Conservation (phyloP, 2,888 invertebrate genomes). For the Mylabris sibirica region DNA sequence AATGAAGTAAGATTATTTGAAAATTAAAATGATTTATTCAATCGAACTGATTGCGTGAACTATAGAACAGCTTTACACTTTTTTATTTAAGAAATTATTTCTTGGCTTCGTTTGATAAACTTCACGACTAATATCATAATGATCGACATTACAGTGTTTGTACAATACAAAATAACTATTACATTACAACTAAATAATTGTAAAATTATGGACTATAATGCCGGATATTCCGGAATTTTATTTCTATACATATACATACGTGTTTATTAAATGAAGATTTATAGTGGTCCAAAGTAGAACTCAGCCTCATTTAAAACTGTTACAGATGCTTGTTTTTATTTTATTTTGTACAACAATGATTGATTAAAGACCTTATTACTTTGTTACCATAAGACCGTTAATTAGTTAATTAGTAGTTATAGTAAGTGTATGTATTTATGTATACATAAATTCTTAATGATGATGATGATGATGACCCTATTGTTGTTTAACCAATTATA, state of each 20-base stretch:
- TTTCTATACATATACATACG: neutral
- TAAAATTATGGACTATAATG: neutral
- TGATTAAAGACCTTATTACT: neutral
- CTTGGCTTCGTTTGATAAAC: too few relatives aligned
- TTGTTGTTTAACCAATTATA: constrained; percentile 1
- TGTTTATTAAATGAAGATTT: neutral
- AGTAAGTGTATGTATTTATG: too few relatives aligned
- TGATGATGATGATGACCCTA: neutral
- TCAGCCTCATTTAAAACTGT: neutral
- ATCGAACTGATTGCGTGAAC: too few relatives aligned
- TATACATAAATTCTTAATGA: neutral
- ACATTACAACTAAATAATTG: too few relatives aligned
- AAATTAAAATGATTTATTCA: too few relatives aligned
- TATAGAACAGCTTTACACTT: too few relatives aligned
- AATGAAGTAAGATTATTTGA: too few relatives aligned
- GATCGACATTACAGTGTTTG: too few relatives aligned
- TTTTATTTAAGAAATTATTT: too few relatives aligned
- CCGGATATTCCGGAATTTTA: constrained; percentile 1
- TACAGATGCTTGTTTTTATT: neutral
- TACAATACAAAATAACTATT: too few relatives aligned
- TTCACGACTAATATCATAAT: too few relatives aligned
- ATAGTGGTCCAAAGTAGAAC: neutral
- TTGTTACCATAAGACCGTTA: neutral
- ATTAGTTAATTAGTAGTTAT: too few relatives aligned
- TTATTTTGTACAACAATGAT: neutral